Evolutionary conservation across 1,140 invertebrate genomes (phyloP), one percentile per base, ranked within the genome.

Genomic region (Procambarus clarkii): DNA sequence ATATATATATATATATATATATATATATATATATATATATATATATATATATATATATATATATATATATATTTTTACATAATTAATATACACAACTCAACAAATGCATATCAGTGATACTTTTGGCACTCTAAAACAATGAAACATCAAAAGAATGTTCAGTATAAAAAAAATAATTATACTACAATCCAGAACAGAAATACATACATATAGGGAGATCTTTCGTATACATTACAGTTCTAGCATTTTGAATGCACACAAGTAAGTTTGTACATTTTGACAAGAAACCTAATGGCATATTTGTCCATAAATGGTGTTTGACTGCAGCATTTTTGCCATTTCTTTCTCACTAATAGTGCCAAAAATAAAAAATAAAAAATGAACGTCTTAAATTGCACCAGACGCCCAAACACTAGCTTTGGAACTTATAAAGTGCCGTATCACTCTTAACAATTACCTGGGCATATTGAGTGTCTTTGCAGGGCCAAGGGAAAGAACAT

Each of bases 401-500:
- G 34, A 48, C 45, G 45, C 60, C 54, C 54, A 60, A 2, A 69
- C 48, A 60, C 50, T 83, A 54, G 9, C 81, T 45, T 45, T 48
- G 54, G 48, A 48, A 54, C 81, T 60, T 60, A 48, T 60, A 83
- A 58, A 74, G 69, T 74, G 69, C 24, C 69, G 8, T 34, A 74
- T 74, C 69, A 74, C 69, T 24, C 5, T 74, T 34, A 34, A 21
- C n/a, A 34, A 78, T 88, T 91, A 93, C 91, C 92, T 78, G 58
- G 92, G 92, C 83, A 92, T 89, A 76, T 93, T 93, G 21, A 93
- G 86, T 11, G 92, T 93, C 84, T 92, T 92, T 48, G 92, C 91
- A 24, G 92, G 92, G n/a, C 92, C 92, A 0, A 93, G 91, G 15
- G 92, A 92, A n/a, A 93, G 88, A n/a, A 93, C 92, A 76, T 93